phyloP scores from a whole-genome alignment of 2,113 vertebrate genomes.

The Leptobrachium ailaonicum region DNA sequence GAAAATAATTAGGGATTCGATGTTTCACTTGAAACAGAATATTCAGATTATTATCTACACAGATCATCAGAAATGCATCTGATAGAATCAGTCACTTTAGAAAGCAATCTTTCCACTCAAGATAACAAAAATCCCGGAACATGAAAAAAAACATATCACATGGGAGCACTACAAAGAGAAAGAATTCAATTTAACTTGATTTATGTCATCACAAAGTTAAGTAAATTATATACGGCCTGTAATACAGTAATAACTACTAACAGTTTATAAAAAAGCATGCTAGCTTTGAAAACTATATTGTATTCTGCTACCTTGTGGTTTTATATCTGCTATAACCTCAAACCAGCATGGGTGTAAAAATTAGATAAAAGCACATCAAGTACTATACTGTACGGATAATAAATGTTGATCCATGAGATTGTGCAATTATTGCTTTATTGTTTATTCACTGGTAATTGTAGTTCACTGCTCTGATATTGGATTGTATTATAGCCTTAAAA shows the following conservation, averaged over 20 bases:
- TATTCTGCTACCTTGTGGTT: too few species aligned
- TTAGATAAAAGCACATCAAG: too few species aligned
- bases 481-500: too few species aligned
- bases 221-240: slow-evolving; percentile 16
- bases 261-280: neutral
- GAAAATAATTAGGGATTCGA: slow-evolving; percentile 9
- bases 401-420: too few species aligned
- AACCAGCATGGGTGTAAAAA: too few species aligned
- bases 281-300: too few species aligned
- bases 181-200: slow-evolving; percentile 25
- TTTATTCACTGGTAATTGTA: too few species aligned
- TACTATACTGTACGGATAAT: too few species aligned
- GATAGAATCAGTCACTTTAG: slow-evolving; percentile 27
- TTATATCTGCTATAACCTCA: too few species aligned
- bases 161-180: slow-evolving; percentile 30
- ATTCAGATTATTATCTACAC: slow-evolving; percentile 23
- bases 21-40: slow-evolving; percentile 36
- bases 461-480: too few species aligned
- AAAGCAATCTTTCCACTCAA: slow-evolving; percentile 39
- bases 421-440: too few species aligned
- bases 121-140: slow-evolving; percentile 37
- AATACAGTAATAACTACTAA: slow-evolving; percentile 15
- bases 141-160: slow-evolving; percentile 25
- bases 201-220: slow-evolving; percentile 28
- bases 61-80: slow-evolving; percentile 16